phyloP scores from a whole-genome alignment of 2,888 invertebrate species.

The Aromia moschata region DNA sequence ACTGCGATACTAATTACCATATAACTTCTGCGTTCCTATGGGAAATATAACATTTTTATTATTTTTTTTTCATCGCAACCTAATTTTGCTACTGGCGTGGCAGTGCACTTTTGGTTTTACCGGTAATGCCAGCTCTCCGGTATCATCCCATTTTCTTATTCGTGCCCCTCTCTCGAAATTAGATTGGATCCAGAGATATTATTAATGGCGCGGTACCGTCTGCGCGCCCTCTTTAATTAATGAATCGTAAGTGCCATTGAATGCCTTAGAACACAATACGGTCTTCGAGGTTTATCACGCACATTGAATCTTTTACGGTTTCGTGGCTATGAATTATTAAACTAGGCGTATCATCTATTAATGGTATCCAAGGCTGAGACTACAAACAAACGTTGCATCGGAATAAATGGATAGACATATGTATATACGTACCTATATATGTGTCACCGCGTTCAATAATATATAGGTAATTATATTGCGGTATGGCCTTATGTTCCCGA shows the following conservation, averaged over 20 bases:
- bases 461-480: too few species aligned
- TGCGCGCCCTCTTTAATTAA: constrained; percentile 10
- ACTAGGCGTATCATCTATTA: constrained; percentile 30
- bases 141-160: too few species aligned
- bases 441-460: constrained; percentile 29
- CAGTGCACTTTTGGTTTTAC: too few species aligned
- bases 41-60: too few species aligned
- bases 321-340: constrained; percentile 40
- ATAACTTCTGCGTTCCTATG: too few species aligned
- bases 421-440: too few species aligned
- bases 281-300: constrained; percentile 33
- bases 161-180: not conserved
- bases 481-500: too few species aligned
- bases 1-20: too few species aligned
- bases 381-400: constrained; percentile 36
- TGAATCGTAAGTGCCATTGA: constrained; percentile 13
- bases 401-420: constrained; percentile 27
- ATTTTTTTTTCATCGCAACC: too few species aligned
- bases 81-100: too few species aligned
- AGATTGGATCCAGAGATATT: not conserved
- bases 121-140: too few species aligned
- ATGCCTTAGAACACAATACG: constrained; percentile 17
- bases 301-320: constrained; percentile 39
- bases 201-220: constrained; percentile 8
- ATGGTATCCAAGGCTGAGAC: constrained; percentile 36